phyloP scores from a whole-genome alignment of 2,113 vertebrate genomes.

The Centropus unirufus region DNA sequence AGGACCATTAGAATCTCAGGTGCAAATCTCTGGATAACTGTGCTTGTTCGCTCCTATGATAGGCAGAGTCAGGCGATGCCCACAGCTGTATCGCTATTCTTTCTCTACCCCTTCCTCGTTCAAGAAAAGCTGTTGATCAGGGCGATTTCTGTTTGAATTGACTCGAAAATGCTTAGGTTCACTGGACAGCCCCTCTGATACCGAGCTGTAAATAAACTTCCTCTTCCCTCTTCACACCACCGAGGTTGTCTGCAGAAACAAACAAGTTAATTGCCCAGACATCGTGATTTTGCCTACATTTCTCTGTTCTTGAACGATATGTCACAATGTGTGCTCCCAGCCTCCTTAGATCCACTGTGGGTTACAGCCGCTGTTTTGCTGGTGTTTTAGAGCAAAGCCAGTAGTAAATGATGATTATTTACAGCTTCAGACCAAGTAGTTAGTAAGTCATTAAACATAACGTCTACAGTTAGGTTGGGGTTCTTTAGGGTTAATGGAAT shows the following conservation, averaged over 20 bases:
- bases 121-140: slow-evolving; percentile 60
- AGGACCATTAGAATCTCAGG: slow-evolving; percentile 65
- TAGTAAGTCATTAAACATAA: slow-evolving; percentile 9
- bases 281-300: not conserved
- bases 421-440: slow-evolving; percentile 30
- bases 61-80: slow-evolving; percentile 43
- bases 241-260: not conserved
- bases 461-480: not conserved
- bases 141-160: not conserved
- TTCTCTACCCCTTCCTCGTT: slow-evolving; percentile 46
- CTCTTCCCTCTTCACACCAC: not conserved
- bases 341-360: not conserved
- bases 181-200: not conserved
- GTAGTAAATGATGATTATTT: not conserved
- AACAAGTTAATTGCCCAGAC: not conserved
- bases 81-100: not conserved
- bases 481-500: slow-evolving; percentile 35
- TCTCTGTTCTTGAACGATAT: not conserved
- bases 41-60: slow-evolving; percentile 13
- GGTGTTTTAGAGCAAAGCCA: slow-evolving; percentile 17
- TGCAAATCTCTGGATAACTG: slow-evolving; percentile 60
- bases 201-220: slow-evolving; percentile 7
- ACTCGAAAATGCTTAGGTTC: slow-evolving; percentile 41
- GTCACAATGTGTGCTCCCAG: not conserved
- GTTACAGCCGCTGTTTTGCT: slow-evolving; percentile 35